These are phyloP conservation scores for Channa striata DNA, from an alignment of 2,797 vertebrate genomes.

Conservation along the genomic window DNA sequence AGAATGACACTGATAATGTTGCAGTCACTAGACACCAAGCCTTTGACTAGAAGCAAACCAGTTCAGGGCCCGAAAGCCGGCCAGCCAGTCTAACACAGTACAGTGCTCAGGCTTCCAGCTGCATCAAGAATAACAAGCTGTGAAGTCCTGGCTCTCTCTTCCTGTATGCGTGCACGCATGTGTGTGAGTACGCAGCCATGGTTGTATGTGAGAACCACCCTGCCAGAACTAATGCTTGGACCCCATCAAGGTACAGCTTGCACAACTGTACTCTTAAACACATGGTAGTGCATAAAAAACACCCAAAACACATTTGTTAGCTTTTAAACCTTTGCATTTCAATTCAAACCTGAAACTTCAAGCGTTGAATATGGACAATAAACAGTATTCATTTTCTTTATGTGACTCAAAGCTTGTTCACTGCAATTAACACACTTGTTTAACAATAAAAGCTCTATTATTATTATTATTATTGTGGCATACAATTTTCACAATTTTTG, in stretches of 20 bases:
- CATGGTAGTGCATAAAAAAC: slow-evolving; percentile 69
- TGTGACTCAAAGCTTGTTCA: slow-evolving; percentile 1
- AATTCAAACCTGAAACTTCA: slow-evolving; percentile 1
- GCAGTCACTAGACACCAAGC: slow-evolving; percentile 57
- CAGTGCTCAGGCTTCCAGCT: slow-evolving; percentile 75
- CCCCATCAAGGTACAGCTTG: slow-evolving; percentile 81
- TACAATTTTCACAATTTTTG: no score
- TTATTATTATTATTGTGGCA: no score
- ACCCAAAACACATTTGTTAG: slow-evolving; percentile 12
- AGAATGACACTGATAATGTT: slow-evolving; percentile 72
- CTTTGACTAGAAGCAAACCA: slow-evolving; percentile 68
- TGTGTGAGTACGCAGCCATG: slow-evolving; percentile 53
- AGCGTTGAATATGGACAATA: background rate
- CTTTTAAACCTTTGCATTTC: slow-evolving; percentile 1
- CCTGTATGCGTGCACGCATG: background rate
- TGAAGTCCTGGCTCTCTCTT: slow-evolving; percentile 70
- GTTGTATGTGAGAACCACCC: slow-evolving; percentile 79
- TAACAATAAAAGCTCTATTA: no score
- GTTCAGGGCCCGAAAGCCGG: slow-evolving; percentile 67
- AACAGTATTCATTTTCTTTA: background rate
- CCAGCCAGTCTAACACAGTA: slow-evolving; percentile 67
- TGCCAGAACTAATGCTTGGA: slow-evolving; percentile 84
- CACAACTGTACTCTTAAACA: slow-evolving; percentile 75
- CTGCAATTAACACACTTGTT: no score
- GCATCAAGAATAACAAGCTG: slow-evolving; percentile 82